These are phyloP conservation scores for Microcebus lehilahytsara DNA, from an alignment of 2,113 vertebrate genomes.

Conservation along the genomic window DNA sequence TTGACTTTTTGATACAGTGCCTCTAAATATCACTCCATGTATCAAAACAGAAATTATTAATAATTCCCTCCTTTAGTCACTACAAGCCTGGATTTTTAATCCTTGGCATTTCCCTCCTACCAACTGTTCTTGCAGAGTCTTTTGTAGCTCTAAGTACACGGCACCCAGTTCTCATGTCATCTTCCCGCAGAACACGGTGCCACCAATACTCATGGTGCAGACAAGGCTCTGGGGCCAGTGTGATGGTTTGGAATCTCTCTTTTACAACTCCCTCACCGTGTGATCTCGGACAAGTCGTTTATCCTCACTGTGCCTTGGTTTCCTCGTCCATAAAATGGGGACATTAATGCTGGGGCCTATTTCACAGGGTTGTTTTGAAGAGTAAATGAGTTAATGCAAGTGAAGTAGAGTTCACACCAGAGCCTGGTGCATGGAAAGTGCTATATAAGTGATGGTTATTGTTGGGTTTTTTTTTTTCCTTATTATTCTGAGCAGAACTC, in stretches of 20 bases:
- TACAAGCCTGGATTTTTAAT: not conserved
- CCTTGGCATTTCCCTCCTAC: not conserved
- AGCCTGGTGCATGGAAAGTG: not conserved
- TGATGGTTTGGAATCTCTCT: not conserved
- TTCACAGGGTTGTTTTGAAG: not conserved
- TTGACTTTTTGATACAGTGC: not conserved
- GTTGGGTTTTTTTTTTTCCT: not conserved
- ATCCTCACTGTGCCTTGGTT: not conserved
- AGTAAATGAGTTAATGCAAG: not conserved
- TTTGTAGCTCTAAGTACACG: not conserved
- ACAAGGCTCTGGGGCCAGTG: not conserved
- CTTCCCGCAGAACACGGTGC: rapidly evolving
- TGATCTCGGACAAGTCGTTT: not conserved
- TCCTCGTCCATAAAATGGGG: not conserved
- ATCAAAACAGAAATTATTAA: not conserved
- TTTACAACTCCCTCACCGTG: not conserved
- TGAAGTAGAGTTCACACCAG: not conserved
- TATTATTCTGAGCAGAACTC: not conserved
- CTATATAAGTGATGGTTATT: rapidly evolving
- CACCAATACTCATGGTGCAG: rapidly evolving
- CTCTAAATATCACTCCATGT: not conserved
- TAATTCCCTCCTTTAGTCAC: not conserved
- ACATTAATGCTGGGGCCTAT: rapidly evolving
- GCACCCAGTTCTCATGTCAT: rapidly evolving
- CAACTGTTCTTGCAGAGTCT: not conserved